Evolutionary conservation across 2,113 vertebrate genomes (phyloP), one percentile per base, ranked within the genome.

Genomic region (Cricetomys ansorgei): DNA sequence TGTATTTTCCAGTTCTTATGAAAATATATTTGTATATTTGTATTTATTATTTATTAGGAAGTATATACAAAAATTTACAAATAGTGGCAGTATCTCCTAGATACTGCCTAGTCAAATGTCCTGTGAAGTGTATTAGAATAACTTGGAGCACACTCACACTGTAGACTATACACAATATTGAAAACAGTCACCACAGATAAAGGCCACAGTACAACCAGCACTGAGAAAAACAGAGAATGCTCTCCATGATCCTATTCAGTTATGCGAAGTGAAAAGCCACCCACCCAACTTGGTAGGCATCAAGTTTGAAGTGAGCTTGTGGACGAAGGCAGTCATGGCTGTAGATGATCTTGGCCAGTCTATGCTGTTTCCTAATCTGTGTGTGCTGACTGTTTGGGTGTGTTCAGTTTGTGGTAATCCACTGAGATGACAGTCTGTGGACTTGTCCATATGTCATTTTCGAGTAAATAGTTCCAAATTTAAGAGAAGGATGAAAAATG

Each of bases 331-430:
- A 34, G 7, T 1, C 5, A 0, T 9, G n/a, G 4, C 48, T 5
- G 2, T 25, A 34, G 6, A n/a, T 11, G 3, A n/a, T 4, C 0
- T 0, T 4, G 64, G n/a, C 0, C 10, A 19, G 7, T 17, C 16
- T 15, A 0, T 9, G 16, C 4, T 91, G 15, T 25, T 11, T 11
- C 37, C 92, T 85, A 6, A 50, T 25, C n/a, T 21, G 13, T 27
- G 73, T 64, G 1, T 40, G 25, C 50, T 67, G 57, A 5, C 34
- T 72, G 1, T 25, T 4, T 12, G 34, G 11, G 13, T 11, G 3
- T 19, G 27, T 29, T 53, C 50, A 31, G 6, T 48, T 27, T n/a
- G 15, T 64, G 89, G 37, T 4, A 43, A 34, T 27, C 45, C 11
- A 69, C 0, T 23, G 65, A 89, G 40, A 2, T 12, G 5, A 15